Base-by-base conservation (phyloP, 2,797 vertebrate genomes). In the Peromyscus aztecus region DNA sequence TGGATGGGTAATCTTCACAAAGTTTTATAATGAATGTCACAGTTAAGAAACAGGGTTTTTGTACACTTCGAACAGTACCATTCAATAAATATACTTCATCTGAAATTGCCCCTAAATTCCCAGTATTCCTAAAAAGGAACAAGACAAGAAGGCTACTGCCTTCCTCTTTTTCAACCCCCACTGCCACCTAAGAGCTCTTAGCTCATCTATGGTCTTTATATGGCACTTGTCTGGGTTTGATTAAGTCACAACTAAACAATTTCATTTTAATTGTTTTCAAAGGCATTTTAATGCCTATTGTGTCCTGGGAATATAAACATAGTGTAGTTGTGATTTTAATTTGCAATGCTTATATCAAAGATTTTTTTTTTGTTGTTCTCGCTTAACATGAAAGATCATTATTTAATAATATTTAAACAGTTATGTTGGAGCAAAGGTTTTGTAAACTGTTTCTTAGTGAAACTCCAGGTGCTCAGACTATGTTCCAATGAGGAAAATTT, bases 201-300 rank as follows among this genome's bases (percentile, higher is more conserved):
- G 0, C 49, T 59, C 1, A 2, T 27, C 7, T 4, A 7, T 37
- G 24, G 6, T 34, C 24, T 27, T 73, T 55, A 73, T 12, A 34
- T 46, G 83, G 13, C 19, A 37, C 21, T 80, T 46, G 52, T 76
- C 31, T 27, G 89, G 27, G 6, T 13, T 57, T 61, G 8, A 73
- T 9, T 46, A 52, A 86, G 81, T 87, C 65, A 96, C 14, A 93
- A 57, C 21, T 8, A 65, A 27, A n/a, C 43, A 52, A 40, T 78
- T 94, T 78, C 55, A 77, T 95, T 87, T 67, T 91, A 29, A 91
- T 71, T 67, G 2, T 83, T 91, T 95, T 77, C 63, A 94, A 91
- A 91, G 9, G 80, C 49, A 21, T 69, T 77, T 96, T 77, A 85
- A 88, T 96, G 91, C 31, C 65, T 57, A 14, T 0, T 31, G 24